A percentile compares a stretch with the other conserved stretches of the same genome.
phyloP scores from a whole-genome alignment of 2,113 vertebrate species.

The Baryphthengus martii region DNA sequence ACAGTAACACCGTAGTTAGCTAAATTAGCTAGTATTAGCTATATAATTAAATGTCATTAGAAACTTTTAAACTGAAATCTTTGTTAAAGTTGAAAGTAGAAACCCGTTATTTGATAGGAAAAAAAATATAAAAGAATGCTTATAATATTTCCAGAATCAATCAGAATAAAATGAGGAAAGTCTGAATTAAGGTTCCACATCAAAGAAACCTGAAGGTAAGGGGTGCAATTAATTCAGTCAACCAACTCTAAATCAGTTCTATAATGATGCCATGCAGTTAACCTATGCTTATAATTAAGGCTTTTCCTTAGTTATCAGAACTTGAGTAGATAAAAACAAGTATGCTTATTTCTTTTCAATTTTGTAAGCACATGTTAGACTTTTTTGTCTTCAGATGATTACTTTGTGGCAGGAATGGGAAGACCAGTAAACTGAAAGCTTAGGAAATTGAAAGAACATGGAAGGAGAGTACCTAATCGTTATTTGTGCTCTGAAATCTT shows the following conservation, averaged over 20 bases:
- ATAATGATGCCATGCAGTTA: background rate
- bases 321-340: background rate
- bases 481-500: background rate
- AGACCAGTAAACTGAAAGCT: background rate
- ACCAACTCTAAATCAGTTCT: background rate
- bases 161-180: background rate
- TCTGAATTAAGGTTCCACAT: slow-evolving; percentile 2
- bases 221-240: slow-evolving; percentile 4
- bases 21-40: background rate
- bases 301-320: background rate
- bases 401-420: background rate
- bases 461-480: background rate
- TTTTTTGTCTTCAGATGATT: background rate
- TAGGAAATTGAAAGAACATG: background rate
- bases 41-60: background rate
- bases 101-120: background rate
- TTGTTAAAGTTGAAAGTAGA: background rate
- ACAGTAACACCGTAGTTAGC: background rate
- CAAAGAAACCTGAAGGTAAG: slow-evolving; percentile 21
- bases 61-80: background rate
- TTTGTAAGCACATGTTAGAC: background rate
- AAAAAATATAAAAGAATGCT: background rate
- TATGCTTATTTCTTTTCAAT: background rate
- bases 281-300: background rate
- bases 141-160: background rate